Base-by-base conservation (phyloP, 2,888 invertebrate species). In the Mesoligia furuncula region DNA sequence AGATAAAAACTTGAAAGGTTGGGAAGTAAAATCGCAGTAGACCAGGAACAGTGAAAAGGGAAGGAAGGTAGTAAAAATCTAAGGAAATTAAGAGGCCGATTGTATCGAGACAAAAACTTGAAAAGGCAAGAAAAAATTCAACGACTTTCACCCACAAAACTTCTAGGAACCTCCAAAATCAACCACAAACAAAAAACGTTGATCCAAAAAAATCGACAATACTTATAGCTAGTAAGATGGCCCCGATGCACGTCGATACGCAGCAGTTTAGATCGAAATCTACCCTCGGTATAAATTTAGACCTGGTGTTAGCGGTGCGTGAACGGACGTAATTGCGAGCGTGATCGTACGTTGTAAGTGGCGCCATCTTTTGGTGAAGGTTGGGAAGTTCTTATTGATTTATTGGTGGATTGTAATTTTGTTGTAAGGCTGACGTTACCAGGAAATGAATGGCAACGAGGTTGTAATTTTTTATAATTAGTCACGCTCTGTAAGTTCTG, bases 181-280 rank as follows among this genome's bases (percentile, higher is more conserved):
- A 73, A 86, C 65, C 45, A 67, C 36, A 70, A 71, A 79, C 77
- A 69, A 81, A 81, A 81, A 86, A 78, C 54, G 48, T 39, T 17
- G 27, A 73, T 78, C 54, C 11, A 75, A 84, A 87, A 80, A 83
- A 85, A 77, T 75, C 75, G 48, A 75, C 75, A 79, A 84, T 85
- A 85, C 72, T 76, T 88, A 83, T 85, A 81, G 70, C 74, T 79
- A 66, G 82, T 86, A 86, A 86, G 87, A 87, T 81, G 86, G 89
- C 84, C 85, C 84, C 87, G 88, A 85, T 90, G 80, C 83, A 89
- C 87, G 90, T 90, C 91, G 88, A 91, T 90, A 88, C 90, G 92
- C 90, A 90, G 92, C 89, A 90, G 93, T 93, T 94, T 85, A 95
- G 95, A 95, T 95, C 79, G 75, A 70, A 92, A 95, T 95, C 95